A percentile compares a stretch with the other conserved stretches of the same genome.
Evolutionary conservation across 2,888 invertebrate species (phyloP).

Genomic region (Eupithecia centaureata): DNA sequence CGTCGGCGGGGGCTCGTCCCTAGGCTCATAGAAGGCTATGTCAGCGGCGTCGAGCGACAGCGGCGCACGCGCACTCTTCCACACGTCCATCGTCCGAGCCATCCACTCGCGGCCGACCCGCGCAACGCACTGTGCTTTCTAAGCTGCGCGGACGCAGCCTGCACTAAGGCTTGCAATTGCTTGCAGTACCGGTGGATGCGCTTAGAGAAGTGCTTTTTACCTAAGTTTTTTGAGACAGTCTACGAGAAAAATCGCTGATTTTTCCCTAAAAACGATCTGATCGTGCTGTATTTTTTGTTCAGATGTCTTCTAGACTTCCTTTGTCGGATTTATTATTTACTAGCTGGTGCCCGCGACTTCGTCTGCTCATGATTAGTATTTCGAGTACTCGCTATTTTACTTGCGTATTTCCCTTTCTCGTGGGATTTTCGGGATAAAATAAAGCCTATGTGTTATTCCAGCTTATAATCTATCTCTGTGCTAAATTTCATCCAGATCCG

Average conservation of each 20-base stretch:
- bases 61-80: neutral
- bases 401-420: too few relatives aligned
- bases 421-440: too few relatives aligned
- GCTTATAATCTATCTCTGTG: too few relatives aligned
- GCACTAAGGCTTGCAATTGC: neutral
- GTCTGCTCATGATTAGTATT: too few relatives aligned
- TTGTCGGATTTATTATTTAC: neutral
- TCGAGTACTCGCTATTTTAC: too few relatives aligned
- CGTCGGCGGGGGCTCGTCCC: neutral
- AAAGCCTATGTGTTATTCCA: too few relatives aligned
- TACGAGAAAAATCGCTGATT: neutral
- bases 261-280: too few relatives aligned
- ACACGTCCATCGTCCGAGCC: neutral
- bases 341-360: too few relatives aligned
- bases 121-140: constrained; percentile 4
- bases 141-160: constrained; percentile 1
- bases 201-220: neutral
- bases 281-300: too few relatives aligned
- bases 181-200: neutral
- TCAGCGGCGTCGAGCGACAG: neutral
- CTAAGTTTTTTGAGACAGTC: neutral
- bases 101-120: neutral
- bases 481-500: too few relatives aligned
- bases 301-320: neutral
- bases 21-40: neutral